phyloP scores from a whole-genome alignment of 2,113 vertebrate genomes.

The Montifringilla adamsi region DNA sequence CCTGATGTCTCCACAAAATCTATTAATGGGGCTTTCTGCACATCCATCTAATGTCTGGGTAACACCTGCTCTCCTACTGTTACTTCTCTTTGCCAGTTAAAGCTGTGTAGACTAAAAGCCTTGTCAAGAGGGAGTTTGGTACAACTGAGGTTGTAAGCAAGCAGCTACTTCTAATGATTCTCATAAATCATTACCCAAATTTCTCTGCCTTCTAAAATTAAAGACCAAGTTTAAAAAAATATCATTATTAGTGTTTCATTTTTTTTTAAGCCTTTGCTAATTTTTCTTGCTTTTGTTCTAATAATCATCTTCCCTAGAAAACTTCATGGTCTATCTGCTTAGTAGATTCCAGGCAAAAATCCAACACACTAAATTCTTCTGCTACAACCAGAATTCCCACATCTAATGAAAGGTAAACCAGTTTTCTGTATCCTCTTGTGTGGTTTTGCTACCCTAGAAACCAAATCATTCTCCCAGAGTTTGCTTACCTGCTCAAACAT shows the following conservation, averaged over 20 bases:
- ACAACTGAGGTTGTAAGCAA: background rate
- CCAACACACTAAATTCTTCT: background rate
- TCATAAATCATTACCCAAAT: background rate
- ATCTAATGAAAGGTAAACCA: background rate
- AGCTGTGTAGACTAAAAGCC: background rate
- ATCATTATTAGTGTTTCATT: background rate
- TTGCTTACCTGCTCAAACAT: conserved; percentile 90
- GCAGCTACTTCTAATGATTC: background rate
- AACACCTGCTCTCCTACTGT: background rate
- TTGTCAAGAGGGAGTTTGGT: background rate
- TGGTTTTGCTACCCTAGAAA: background rate
- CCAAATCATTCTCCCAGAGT: background rate
- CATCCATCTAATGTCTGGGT: background rate
- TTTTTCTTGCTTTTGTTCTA: background rate
- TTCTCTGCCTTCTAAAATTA: background rate
- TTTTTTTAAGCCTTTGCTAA: background rate
- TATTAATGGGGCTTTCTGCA: background rate
- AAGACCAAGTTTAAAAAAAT: background rate
- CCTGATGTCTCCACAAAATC: background rate
- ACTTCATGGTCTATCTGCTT: background rate
- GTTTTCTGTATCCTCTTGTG: background rate
- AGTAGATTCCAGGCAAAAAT: background rate
- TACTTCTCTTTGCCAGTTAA: background rate
- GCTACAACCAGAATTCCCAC: background rate
- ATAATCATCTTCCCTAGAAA: background rate